Evolutionary conservation across 2,888 invertebrate genomes (phyloP).

Genomic region (Rhimphoctona megacephalus): DNA sequence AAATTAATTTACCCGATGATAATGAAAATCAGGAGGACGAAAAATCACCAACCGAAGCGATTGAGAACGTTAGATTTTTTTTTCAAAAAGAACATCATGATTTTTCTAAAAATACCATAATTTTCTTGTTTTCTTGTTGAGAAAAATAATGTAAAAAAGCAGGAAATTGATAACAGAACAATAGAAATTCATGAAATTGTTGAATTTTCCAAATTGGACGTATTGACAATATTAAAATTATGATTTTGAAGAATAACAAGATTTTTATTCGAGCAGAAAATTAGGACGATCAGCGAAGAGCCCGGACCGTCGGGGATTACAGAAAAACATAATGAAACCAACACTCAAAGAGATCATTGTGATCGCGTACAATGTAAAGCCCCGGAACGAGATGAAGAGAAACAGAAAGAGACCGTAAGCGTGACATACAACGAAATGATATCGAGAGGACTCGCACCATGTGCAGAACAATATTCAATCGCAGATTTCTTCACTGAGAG

Average conservation of each 20-base stretch:
- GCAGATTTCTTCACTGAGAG: conserved; percentile 56
- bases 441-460: conserved; percentile 66
- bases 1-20: not conserved
- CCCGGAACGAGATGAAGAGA: not conserved
- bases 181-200: not conserved
- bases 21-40: not conserved
- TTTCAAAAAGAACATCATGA: not conserved
- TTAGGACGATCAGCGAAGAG: not conserved
- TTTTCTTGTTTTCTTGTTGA: not conserved
- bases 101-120: not conserved
- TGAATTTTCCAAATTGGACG: not conserved
- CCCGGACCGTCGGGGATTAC: not conserved
- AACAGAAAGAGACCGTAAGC: conserved; percentile 55
- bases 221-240: not conserved
- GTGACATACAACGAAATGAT: conserved; percentile 72
- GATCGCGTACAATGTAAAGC: conserved; percentile 20
- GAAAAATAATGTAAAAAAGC: not conserved
- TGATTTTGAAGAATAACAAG: not conserved
- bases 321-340: not conserved
- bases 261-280: not conserved
- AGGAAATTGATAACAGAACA: not conserved
- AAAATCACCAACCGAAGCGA: not conserved
- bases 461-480: conserved; percentile 57
- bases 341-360: conserved; percentile 24
- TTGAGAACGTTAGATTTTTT: not conserved